Base-by-base conservation (phyloP, 2,888 invertebrate species). In the Patella caerulea region DNA sequence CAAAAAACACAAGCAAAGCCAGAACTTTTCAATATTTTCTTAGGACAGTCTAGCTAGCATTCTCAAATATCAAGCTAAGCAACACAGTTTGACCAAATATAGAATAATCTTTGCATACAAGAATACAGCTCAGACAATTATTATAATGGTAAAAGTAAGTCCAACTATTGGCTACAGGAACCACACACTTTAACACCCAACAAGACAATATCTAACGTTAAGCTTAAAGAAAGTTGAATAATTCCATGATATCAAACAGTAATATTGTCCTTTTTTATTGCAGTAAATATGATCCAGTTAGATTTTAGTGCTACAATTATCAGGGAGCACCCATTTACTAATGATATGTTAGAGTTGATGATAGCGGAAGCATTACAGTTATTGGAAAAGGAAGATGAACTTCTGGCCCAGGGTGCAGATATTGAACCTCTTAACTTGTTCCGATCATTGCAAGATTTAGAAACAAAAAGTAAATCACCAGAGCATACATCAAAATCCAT, bases 281-380 rank as follows among this genome's bases (percentile, higher is more conserved):
- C 87, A 90, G 90, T 86, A 14, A 86, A 88, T 78, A 78, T 85
- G 73, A 88, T 89, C 3, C 86, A 87, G 72, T 75, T 90, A 24
- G 88, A 86, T 15, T 86, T 86, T 76, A 77, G 78, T 53, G 84
- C 86, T 17, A 82, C 83, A 14, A 78, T 84, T 73, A 87, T 88
- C 78, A 78, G 73, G 7, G 82, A 86, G 17, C 86, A 87, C 75
- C 87, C 88, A 15, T 81, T 88, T 70, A 85, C 85, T 0, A 55
- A 73, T 17, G 79, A 81, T 7, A 82, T 82, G 14, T 80, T 84
- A 3, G 72, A 83, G 24, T 76, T 81, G 19, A 76, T 88, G n/a
- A 72, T 88, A 14, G 65, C 59, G 9, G 86, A 86, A 56, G 86
- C 87, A 5, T 78, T 79, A 55, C 74, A 78, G 24, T 74, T 86